Percentiles rank a stretch among this genome's conserved stretches.
Conservation (phyloP, 2,888 invertebrate species). For the Pachydiplax longipennis region DNA sequence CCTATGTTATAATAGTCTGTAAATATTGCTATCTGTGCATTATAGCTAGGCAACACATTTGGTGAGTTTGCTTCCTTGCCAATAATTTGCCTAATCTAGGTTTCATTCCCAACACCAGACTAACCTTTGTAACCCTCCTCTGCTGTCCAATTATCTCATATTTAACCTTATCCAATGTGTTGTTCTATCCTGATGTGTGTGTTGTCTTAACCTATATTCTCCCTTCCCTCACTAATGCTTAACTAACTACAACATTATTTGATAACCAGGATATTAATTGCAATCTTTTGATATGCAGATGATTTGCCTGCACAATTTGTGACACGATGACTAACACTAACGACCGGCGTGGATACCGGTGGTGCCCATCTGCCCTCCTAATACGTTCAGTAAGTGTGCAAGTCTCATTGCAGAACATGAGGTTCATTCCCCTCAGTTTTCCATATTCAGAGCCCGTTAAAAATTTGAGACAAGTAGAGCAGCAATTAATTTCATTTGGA, state of each 20-base stretch:
- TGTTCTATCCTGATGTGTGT: constrained; percentile 40
- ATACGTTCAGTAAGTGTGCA: constrained; percentile 48
- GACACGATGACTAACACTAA: constrained; percentile 70
- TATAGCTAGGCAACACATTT: constrained; percentile 44
- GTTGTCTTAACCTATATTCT: constrained; percentile 10
- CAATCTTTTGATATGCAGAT: constrained; percentile 58
- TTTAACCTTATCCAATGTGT: constrained; percentile 12
- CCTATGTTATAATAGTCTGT: constrained; percentile 34
- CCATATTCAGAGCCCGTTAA: constrained; percentile 3
- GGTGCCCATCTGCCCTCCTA: constrained; percentile 49
- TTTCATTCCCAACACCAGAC: not conserved
- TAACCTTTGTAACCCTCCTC: not conserved
- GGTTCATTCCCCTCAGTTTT: constrained; percentile 45
- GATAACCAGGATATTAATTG: constrained; percentile 40
- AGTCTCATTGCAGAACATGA: constrained; percentile 46
- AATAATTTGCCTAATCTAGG: constrained; percentile 35
- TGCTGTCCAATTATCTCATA: not conserved
- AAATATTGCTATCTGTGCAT: constrained; percentile 28
- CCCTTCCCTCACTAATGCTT: constrained; percentile 42
- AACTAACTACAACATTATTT: constrained; percentile 44
- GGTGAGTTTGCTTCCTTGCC: constrained; percentile 39
- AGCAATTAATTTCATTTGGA: not conserved
- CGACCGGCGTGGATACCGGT: constrained; percentile 63
- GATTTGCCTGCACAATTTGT: constrained; percentile 67
- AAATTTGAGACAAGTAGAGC: not conserved